These are phyloP conservation scores for Halcyon badia DNA, from an alignment of 2,797 vertebrate genomes.

Conservation along the genomic window DNA sequence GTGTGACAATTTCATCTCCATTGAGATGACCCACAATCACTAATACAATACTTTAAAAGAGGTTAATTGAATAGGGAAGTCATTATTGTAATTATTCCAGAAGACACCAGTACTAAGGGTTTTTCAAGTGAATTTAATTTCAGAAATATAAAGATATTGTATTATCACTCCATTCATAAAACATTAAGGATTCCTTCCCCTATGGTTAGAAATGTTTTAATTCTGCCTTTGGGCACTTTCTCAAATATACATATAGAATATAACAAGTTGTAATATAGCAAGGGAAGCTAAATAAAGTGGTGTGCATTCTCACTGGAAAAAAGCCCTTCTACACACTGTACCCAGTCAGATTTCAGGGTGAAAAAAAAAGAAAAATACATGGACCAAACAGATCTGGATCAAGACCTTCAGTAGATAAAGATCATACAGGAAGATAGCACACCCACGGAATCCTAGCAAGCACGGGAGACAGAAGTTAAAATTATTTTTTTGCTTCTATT, in stretches of 20 bases:
- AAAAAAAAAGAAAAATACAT: background rate
- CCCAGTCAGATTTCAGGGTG: background rate
- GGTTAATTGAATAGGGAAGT: constrained; percentile 26
- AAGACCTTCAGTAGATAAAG: background rate
- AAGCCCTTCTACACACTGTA: background rate
- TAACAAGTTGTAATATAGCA: background rate
- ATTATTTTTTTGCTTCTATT: background rate
- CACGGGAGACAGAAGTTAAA: background rate
- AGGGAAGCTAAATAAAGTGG: background rate
- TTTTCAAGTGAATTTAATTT: constrained; percentile 1
- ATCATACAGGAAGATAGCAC: background rate
- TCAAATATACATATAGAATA: background rate
- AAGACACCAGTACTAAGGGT: background rate
- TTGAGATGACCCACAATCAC: constrained; percentile 31
- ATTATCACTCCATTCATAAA: background rate
- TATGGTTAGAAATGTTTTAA: background rate
- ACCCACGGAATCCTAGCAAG: background rate
- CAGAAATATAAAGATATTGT: background rate
- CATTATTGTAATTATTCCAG: constrained; percentile 28
- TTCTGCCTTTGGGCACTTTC: background rate
- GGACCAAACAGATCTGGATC: background rate
- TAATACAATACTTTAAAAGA: constrained; percentile 16
- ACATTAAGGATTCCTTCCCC: background rate
- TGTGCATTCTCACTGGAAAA: background rate
- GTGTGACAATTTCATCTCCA: background rate